Percentiles rank a stretch among this genome's conserved stretches.
Conservation (phyloP, 2,888 invertebrate species). For the Drosophila cognata region DNA sequence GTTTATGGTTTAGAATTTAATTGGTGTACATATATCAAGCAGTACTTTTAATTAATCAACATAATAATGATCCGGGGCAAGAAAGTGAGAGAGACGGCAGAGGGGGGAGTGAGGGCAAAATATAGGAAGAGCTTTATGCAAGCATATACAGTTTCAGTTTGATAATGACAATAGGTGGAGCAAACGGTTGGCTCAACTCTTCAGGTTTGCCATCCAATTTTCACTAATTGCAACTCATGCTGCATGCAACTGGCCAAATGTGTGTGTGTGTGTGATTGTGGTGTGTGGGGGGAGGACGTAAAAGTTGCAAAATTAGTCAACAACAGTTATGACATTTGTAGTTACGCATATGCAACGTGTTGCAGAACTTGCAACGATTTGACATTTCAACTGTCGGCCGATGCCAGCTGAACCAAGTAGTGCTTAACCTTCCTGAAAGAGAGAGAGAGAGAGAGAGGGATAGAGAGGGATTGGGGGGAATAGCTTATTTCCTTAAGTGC, state of each 20-base stretch:
- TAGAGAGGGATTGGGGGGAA: not conserved
- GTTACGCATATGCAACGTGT: conserved; percentile 54
- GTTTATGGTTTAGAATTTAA: not conserved
- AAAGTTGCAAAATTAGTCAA: conserved; percentile 43
- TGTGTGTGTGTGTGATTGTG: not conserved
- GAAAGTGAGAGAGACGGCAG: not conserved
- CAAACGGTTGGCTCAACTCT: conserved; percentile 31
- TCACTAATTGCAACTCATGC: conserved; percentile 59
- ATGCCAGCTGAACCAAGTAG: conserved; percentile 8
- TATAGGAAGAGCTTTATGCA: not conserved
- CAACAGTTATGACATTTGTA: conserved; percentile 52
- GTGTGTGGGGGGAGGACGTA: not conserved
- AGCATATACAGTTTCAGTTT: conserved; percentile 2
- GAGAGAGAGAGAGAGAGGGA: not conserved
- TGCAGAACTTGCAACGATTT: conserved; percentile 30
- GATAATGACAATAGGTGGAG: conserved; percentile 17
- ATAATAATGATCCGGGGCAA: not conserved
- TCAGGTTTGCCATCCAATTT: conserved; percentile 21
- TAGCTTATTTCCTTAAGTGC: conserved; percentile 75
- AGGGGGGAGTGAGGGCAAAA: not conserved
- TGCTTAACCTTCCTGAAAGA: not conserved
- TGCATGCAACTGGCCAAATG: conserved; percentile 25
- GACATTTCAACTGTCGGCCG: conserved; percentile 28
- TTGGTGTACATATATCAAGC: conserved; percentile 10
- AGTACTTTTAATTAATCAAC: conserved; percentile 34